Conservation (phyloP, 1,140 invertebrate species). For the Diabrotica undecimpunctata region DNA sequence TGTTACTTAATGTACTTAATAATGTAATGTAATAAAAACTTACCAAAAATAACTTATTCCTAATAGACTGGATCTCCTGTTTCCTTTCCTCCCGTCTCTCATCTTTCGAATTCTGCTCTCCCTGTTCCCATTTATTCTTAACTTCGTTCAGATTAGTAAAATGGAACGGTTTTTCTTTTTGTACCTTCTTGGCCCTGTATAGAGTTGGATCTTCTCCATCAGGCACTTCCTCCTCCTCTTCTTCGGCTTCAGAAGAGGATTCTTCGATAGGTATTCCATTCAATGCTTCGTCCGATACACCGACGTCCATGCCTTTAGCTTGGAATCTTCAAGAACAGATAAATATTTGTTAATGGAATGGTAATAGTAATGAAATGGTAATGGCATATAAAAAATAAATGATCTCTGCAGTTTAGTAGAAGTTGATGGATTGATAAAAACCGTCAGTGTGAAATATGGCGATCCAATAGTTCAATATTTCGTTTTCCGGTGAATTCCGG, state of each 20-base stretch:
- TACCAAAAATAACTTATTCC: constrained; percentile 78
- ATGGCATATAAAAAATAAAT: background rate
- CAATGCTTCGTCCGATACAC: constrained; percentile 68
- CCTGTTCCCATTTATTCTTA: constrained; percentile 72
- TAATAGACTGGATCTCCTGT: constrained; percentile 81
- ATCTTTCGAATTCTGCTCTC: constrained; percentile 58
- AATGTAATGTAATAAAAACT: constrained; percentile 38
- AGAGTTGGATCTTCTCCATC: constrained; percentile 51
- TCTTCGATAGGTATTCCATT: constrained; percentile 65
- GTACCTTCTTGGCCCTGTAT: constrained; percentile 45
- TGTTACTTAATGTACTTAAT: too few species aligned
- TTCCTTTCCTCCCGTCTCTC: constrained; percentile 77
- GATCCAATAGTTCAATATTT: too few species aligned
- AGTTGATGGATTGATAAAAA: too few species aligned
- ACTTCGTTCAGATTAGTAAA: constrained; percentile 83
- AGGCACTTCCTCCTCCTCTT: constrained; percentile 49
- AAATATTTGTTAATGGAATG: too few species aligned
- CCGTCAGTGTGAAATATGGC: too few species aligned
- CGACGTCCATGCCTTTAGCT: constrained; percentile 75
- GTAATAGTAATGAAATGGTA: too few species aligned
- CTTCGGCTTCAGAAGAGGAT: constrained; percentile 64
- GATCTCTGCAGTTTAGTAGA: too few species aligned
- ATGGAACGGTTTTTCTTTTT: constrained; percentile 69
- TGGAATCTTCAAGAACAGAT: constrained; percentile 61
- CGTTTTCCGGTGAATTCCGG: too few species aligned